Base-by-base conservation (phyloP, 2,888 invertebrate genomes). In the Ceratothoa steindachneri region DNA sequence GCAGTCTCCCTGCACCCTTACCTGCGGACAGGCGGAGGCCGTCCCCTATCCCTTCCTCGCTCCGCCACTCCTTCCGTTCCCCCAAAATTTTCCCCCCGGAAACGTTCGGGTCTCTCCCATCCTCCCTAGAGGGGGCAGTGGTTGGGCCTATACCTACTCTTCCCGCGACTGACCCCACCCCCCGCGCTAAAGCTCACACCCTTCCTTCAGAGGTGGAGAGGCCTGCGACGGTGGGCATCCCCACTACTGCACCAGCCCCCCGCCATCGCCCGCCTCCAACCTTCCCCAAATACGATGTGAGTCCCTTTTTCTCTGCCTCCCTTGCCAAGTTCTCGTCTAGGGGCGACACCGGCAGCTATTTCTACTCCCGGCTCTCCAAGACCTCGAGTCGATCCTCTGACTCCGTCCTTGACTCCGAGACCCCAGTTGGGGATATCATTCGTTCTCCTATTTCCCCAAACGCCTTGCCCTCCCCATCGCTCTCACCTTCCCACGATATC, bases 281-380 rank as follows among this genome's bases (percentile, higher is more conserved):
- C n/a, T 65, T 72, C 30, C 79, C 79, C 15, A 69, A 66, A 28
- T 79, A 79, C 55, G 76, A 71, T 22, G 79, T 76, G 7, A 79
- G 76, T 60, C 69, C 73, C 51, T 74, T 76, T 19, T 79, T 79
- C 24, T 76, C 76, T 30, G 76, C 71, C 2, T 74, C 76, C 27
- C 65, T 79, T 19, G 75, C 79, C 24, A 75, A 73, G 30, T 79
- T 69, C 52, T 69, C 76, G 24, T 52, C 74, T 1, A 67, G 69
- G 27, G 69, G 67, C 19, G 67, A 70, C 9, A 72, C 71, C 19
- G 51, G 69, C n/a, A 76, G 75, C 31, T 79, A 79, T 68, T 79
- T 79, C 60, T 79, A 76, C 52, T 79, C 79, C 24, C 68, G 71
- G 28, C 68, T 79, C 22, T 72, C 73, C 15, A 67, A 69, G 30